Base-by-base conservation (phyloP, 2,113 vertebrate species). In the Nycticorax nycticorax region DNA sequence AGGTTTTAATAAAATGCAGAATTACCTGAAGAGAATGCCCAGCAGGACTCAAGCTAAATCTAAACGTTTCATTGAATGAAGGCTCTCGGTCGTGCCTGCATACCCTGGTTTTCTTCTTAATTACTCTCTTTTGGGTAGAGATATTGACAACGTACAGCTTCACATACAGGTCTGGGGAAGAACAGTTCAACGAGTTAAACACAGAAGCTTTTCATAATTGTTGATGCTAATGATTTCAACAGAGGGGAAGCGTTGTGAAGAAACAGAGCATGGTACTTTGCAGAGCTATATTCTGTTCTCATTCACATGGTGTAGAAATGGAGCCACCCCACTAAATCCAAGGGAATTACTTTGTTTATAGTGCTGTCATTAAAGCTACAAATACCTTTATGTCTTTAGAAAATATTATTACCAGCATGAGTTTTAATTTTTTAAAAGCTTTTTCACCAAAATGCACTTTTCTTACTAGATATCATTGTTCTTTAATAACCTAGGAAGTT, bases 81-180 rank as follows among this genome's bases (percentile, higher is more conserved):
- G 99, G 99, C 73, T 99, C 99, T 95, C 99, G 97, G 97, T 99
- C 99, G 84, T 99, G 99, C 67, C 99, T 98, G 95, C 99, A 99
- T 56, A 99, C 99, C 97, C 99, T 98, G n/a, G 99, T 99, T 98
- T 99, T 99, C 98, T 99, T 99, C 98, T 99, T 99, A 90, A 99
- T 99, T 92, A 99, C 99, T 96, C 99, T 98, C 97, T 99, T 99
- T 91, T 99, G 99, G 19, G 99, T 99, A 82, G 99, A 99, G 78
- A 99, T 98, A 83, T 99, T 99, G 87, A 99, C 99, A 96, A 99
- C 99, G 7, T 99, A 99, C 67, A 99, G 96, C 97, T 99, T 99
- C 97, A 99, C 99, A 91, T 99, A 99, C 81, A 99, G 97, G 96
- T 99, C 99, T 99, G 97, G 69, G 71, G 92, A 97, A 97, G 50